Conservation (phyloP, 2,113 vertebrate species). For the Ctenodactylus gundi region DNA sequence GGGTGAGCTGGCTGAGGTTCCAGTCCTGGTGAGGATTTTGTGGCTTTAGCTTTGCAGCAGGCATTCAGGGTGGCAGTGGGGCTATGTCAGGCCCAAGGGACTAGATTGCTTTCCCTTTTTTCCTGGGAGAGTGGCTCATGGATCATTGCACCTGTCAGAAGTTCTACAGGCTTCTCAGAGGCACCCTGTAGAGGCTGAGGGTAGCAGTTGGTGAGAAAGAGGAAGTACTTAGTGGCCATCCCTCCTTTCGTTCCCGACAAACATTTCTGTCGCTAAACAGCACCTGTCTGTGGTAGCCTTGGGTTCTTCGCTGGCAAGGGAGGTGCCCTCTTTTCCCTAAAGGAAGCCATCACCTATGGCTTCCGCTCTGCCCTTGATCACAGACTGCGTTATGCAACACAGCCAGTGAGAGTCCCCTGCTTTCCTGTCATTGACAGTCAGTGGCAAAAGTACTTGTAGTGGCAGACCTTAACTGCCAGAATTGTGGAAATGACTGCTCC, state of each 20-base stretch:
- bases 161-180: neutral
- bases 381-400: neutral
- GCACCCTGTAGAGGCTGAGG: neutral
- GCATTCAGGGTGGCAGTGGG: neutral
- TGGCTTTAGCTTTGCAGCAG: neutral
- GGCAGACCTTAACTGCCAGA: neutral
- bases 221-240: neutral
- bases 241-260: neutral
- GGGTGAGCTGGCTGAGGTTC: neutral
- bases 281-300: slow-evolving; percentile 61
- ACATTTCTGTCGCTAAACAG: slow-evolving; percentile 29
- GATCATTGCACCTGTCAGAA: neutral
- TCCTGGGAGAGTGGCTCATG: neutral
- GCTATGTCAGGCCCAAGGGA: neutral
- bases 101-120: neutral
- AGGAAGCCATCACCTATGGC: neutral
- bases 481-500: neutral
- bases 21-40: neutral
- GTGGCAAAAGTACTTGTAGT: neutral
- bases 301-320: neutral
- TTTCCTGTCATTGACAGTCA: neutral
- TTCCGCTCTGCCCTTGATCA: neutral
- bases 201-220: neutral
- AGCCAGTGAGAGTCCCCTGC: neutral
- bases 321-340: neutral